A percentile compares a stretch with the other conserved stretches of the same genome.
Evolutionary conservation across 2,888 invertebrate genomes (phyloP).

Genomic region (Drosophila crucigera): DNA sequence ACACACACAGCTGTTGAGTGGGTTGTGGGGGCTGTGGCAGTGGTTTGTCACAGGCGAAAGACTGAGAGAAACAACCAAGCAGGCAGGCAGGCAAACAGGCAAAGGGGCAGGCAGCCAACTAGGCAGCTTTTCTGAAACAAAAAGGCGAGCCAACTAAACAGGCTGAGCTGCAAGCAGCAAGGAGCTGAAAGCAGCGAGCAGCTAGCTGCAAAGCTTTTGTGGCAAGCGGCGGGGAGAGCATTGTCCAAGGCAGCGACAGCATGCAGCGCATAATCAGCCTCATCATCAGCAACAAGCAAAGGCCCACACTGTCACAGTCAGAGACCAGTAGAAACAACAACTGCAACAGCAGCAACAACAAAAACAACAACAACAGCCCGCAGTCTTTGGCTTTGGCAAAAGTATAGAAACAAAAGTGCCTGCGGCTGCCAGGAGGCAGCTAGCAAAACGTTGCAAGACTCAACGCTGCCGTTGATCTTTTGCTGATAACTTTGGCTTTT

Average conservation of each 20-base stretch:
- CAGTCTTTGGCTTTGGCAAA: slow-evolving; percentile 58
- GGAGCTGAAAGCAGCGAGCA: slow-evolving; percentile 17
- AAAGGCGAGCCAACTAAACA: slow-evolving; percentile 62
- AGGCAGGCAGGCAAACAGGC: slow-evolving; percentile 26
- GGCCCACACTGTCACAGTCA: slow-evolving; percentile 53
- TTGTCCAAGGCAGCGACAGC: slow-evolving; percentile 64
- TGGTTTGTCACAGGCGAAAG: slow-evolving; percentile 65
- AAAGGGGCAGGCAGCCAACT: slow-evolving; percentile 1
- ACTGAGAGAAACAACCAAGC: slow-evolving; percentile 47
- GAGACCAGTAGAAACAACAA: slow-evolving; percentile 35
- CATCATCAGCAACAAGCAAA: slow-evolving; percentile 45
- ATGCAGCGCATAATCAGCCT: slow-evolving; percentile 12
- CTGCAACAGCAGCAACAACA: slow-evolving; percentile 4
- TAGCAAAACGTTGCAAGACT: slow-evolving; percentile 23
- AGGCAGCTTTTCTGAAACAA: slow-evolving; percentile 62
- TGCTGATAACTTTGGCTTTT: slow-evolving; percentile 79
- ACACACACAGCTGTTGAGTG: slow-evolving; percentile 15
- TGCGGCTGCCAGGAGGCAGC: slow-evolving; percentile 53
- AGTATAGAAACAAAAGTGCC: slow-evolving; percentile 68
- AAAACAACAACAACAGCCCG: slow-evolving; percentile 39
- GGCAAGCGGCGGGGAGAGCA: slow-evolving; percentile 24
- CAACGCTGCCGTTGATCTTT: slow-evolving; percentile 75
- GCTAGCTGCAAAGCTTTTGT: slow-evolving; percentile 48
- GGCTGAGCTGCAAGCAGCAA: slow-evolving; percentile 22
- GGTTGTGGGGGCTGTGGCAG: slow-evolving; percentile 37